phyloP scores from a whole-genome alignment of 2,797 vertebrate genomes.

The Aulostomus chinensis region DNA sequence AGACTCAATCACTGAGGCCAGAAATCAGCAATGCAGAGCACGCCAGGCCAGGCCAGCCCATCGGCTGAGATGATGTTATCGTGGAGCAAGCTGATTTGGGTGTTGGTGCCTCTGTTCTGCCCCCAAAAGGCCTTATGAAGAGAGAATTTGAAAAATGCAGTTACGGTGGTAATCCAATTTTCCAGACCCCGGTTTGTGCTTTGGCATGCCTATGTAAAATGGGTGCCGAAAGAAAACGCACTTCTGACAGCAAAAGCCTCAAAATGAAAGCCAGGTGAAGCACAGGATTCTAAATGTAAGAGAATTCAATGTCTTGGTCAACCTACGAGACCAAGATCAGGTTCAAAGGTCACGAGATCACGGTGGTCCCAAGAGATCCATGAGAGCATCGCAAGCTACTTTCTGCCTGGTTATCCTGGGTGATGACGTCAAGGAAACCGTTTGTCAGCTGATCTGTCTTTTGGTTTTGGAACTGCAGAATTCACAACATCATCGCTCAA shows the following conservation, averaged over 20 bases:
- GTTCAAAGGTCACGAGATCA: conserved; percentile 5
- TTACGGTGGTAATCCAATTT: conserved; percentile 70
- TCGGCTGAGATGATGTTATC: no score
- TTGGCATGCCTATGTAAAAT: conserved; percentile 47
- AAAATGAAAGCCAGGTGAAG: not conserved
- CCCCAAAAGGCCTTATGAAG: conserved; percentile 32
- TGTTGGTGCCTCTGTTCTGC: conserved; percentile 40
- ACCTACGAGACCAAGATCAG: not conserved
- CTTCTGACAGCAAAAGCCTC: conserved; percentile 10
- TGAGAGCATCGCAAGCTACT: no score
- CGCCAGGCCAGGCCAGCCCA: conserved; percentile 8
- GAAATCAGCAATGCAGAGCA: conserved; percentile 21
- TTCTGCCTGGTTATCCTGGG: no score
- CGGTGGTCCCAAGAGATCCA: not conserved
- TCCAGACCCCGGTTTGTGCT: conserved; percentile 40
- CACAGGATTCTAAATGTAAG: not conserved
- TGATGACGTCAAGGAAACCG: not conserved
- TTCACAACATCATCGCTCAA: not conserved
- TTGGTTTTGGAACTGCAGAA: not conserved
- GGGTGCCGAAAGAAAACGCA: not conserved
- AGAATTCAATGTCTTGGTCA: not conserved
- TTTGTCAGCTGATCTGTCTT: no score
- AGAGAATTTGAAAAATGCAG: conserved; percentile 63
- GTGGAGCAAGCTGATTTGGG: conserved; percentile 17
- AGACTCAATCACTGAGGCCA: conserved; percentile 20